A percentile compares a stretch with the other conserved stretches of the same genome.
Evolutionary conservation across 2,113 vertebrate genomes (phyloP).

Genomic region (Neotoma lepida): DNA sequence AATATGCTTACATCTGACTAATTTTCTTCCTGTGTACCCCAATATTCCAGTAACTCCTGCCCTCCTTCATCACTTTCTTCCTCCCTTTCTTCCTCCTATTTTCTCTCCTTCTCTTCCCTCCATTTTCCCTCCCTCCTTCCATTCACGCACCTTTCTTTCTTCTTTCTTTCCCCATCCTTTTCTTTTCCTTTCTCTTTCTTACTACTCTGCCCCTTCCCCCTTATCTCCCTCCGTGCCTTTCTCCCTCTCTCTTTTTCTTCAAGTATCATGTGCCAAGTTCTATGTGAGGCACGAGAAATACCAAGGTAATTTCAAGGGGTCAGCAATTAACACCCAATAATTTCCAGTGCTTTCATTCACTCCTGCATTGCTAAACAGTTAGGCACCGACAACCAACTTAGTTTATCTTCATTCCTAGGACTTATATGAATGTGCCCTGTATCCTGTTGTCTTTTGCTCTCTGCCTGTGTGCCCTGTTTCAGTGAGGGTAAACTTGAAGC

Average conservation of each 20-base stretch:
- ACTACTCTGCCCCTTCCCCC: accelerated
- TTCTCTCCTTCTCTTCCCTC: accelerated
- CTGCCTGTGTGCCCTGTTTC: slow-evolving; percentile 28
- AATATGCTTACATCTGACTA: background rate
- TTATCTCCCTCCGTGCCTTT: background rate
- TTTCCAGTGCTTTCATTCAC: background rate
- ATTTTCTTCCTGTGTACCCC: background rate
- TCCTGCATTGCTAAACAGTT: background rate
- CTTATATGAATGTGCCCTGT: slow-evolving; percentile 36
- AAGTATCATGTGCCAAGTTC: background rate
- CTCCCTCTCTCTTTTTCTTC: background rate
- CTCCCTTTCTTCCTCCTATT: background rate
- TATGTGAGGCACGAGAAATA: background rate
- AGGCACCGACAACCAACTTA: background rate
- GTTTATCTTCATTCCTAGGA: slow-evolving; percentile 11
- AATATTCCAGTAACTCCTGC: background rate
- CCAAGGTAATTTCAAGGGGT: background rate
- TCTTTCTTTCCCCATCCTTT: background rate
- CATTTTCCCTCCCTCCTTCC: background rate
- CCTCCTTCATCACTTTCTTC: too few species aligned
- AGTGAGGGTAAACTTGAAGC: slow-evolving; percentile 36
- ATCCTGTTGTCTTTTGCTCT: slow-evolving; percentile 45
- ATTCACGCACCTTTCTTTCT: accelerated
- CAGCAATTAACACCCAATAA: background rate
- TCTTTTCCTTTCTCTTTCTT: too few species aligned